Evolutionary conservation across 2,888 invertebrate species (phyloP), one percentile per base, ranked within the genome.

Genomic region (Zele albiditarsus): DNA sequence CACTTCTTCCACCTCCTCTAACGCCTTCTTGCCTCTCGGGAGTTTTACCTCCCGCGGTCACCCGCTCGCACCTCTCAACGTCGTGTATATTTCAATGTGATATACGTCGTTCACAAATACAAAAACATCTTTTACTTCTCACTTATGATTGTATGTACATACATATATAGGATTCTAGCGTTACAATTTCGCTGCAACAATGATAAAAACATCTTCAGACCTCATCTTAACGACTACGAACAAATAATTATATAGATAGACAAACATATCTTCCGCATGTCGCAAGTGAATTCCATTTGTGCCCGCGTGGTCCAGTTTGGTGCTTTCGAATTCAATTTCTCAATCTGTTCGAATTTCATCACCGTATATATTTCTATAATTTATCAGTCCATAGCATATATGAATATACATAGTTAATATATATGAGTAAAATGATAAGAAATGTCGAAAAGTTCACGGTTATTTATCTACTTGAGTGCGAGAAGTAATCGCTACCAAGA

Each of bases 161-260:
- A n/a, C 20, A 20, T 4, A 4, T 2, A n/a, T 46, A 46, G 3
- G 16, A 46, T 46, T 77, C 73, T 67, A 77, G 80, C 79, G 78
- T 80, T 79, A 80, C 82, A 81, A 82, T 83, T 84, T 82, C 82
- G 82, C 84, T 82, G 80, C 80, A 83, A 84, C 81, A 80, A 83
- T 83, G 84, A 82, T 81, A 84, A 83, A 79, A 83, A 81, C 78
- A 31, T 31, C 31, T 31, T 76, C 76, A 74, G 75, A 73, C 42
- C 67, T 46, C 65, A 53, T 72, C 20, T n/a, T 2, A 16, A n/a
- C 53, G 0, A 14, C n/a, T 14, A 46, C n/a, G 14, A 46, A n/a
- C n/a, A n/a, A 46, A n/a, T n/a, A 46, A 14, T 16, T 16, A 16
- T 38, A 8, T 6, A 12, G 0, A 12, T 2, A 38, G 2, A n/a